phyloP scores from a whole-genome alignment of 1,140 invertebrate genomes.

The Hylaeus volcanicus region DNA sequence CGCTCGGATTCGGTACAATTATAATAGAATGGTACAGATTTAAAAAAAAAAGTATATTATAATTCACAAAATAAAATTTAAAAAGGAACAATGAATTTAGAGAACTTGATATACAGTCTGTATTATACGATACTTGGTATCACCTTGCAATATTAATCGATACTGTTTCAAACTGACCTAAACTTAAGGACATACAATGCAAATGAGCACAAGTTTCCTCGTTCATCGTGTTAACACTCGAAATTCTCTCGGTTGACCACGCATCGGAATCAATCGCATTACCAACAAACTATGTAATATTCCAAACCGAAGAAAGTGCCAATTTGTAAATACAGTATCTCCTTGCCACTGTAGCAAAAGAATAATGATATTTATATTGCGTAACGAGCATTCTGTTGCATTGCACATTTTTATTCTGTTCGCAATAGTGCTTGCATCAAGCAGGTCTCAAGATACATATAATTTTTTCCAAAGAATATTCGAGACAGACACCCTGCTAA shows the following conservation, averaged over 20 bases:
- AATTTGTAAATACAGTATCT: slow-evolving; percentile 56
- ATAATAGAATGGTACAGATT: too few species aligned
- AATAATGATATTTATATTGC: slow-evolving; percentile 38
- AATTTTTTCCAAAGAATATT: neutral
- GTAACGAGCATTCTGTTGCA: slow-evolving; percentile 27
- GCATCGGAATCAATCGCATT: slow-evolving; percentile 54
- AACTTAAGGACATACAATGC: neutral
- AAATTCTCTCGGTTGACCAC: slow-evolving; percentile 59
- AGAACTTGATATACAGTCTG: too few species aligned
- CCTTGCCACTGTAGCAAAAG: slow-evolving; percentile 19
- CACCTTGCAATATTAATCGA: neutral
- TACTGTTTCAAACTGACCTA: neutral
- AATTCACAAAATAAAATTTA: too few species aligned
- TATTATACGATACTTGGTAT: too few species aligned
- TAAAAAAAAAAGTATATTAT: too few species aligned
- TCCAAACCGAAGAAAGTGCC: slow-evolving; percentile 52
- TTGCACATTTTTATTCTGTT: slow-evolving; percentile 24
- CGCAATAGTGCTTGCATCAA: neutral
- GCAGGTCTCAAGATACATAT: neutral
- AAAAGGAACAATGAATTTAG: too few species aligned
- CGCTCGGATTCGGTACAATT: neutral
- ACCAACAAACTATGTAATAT: slow-evolving; percentile 15
- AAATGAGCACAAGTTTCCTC: neutral
- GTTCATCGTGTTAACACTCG: slow-evolving; percentile 8
- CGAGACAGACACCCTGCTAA: neutral